These are phyloP conservation scores for Petaurus breviceps DNA, from an alignment of 2,113 vertebrate species.

Conservation along the genomic window DNA sequence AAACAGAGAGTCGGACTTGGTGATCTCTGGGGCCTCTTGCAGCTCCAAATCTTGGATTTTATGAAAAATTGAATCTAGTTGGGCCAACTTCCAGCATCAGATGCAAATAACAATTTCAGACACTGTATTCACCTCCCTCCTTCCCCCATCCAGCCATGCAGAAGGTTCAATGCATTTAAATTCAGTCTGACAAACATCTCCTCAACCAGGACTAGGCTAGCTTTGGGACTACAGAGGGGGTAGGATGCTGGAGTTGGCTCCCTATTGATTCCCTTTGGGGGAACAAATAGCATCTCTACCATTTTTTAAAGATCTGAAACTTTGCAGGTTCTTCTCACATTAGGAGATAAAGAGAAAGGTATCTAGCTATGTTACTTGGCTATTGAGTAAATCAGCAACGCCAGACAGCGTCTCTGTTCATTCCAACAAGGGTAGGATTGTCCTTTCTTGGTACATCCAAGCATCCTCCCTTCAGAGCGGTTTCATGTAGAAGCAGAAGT, in stretches of 20 bases:
- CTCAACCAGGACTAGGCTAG: not conserved
- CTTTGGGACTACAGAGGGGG: not conserved
- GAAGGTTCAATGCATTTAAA: not conserved
- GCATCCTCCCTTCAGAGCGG: not conserved
- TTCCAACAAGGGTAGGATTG: not conserved
- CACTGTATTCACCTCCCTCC: too few species aligned
- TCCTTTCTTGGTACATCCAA: not conserved
- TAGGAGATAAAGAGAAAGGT: not conserved
- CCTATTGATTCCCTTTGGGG: not conserved
- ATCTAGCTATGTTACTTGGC: not conserved
- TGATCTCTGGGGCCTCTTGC: too few species aligned
- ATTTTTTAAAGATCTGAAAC: not conserved
- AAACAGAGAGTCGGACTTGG: too few species aligned
- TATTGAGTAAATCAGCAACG: not conserved
- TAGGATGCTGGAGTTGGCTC: not conserved
- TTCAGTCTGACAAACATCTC: not conserved
- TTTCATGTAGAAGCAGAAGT: not conserved
- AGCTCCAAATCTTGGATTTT: not conserved
- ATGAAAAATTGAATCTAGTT: conserved; percentile 34
- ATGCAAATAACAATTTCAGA: not conserved
- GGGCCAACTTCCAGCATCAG: not conserved
- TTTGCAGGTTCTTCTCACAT: not conserved
- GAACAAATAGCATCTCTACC: not conserved
- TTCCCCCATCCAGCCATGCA: not conserved
- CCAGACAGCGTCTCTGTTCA: not conserved